phyloP scores from a whole-genome alignment of 2,888 invertebrate species.

The Cheilosia scutellata region DNA sequence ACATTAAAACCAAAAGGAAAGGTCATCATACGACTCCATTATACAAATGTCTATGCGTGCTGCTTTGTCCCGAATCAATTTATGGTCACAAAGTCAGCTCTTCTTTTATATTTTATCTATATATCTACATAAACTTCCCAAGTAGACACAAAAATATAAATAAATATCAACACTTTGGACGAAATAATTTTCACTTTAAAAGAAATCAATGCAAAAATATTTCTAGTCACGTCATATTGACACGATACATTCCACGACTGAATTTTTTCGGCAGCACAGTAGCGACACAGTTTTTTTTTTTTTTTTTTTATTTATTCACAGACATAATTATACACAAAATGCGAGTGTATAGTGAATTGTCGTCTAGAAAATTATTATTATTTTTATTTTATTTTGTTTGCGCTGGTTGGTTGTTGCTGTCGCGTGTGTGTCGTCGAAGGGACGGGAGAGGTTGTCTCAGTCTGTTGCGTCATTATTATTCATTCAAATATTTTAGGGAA shows the following conservation, averaged over 20 bases:
- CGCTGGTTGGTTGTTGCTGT: slow-evolving; percentile 13
- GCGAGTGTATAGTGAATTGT: slow-evolving; percentile 1
- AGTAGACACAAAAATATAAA: neutral
- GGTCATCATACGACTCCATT: no score
- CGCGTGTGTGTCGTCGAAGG: slow-evolving; percentile 26
- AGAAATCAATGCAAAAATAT: slow-evolving; percentile 57
- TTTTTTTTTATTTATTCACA: neutral
- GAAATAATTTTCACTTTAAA: slow-evolving; percentile 51
- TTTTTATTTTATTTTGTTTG: slow-evolving; percentile 8
- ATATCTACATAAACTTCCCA: neutral
- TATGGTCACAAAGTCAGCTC: slow-evolving; percentile 17
- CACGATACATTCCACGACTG: slow-evolving; percentile 53
- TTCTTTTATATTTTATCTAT: neutral
- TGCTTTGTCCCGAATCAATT: neutral
- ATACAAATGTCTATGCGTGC: no score
- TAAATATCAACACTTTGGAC: slow-evolving; percentile 3
- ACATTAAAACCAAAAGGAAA: no score
- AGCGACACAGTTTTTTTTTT: slow-evolving; percentile 13
- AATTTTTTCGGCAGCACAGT: slow-evolving; percentile 23
- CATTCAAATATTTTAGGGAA: slow-evolving; percentile 34
- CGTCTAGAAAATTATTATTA: slow-evolving; percentile 4
- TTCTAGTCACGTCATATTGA: slow-evolving; percentile 63
- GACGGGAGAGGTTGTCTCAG: slow-evolving; percentile 8
- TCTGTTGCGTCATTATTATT: slow-evolving; percentile 40
- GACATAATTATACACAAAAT: neutral